These are phyloP conservation scores for Pectinophora gossypiella DNA, from an alignment of 1,140 invertebrate species.

Conservation along the genomic window DNA sequence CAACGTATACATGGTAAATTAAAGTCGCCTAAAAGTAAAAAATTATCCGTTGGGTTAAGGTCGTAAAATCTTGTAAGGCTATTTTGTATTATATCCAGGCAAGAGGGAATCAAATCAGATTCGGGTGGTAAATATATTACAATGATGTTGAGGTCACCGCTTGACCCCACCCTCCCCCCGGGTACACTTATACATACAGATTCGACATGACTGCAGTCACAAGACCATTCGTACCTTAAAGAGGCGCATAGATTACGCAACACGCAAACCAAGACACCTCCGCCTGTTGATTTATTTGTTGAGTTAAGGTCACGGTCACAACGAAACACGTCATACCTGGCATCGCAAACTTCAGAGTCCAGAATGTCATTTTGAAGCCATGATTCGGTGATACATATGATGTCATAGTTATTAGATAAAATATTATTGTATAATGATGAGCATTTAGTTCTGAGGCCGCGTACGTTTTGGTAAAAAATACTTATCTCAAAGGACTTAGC, in stretches of 20 bases:
- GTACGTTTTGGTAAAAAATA: constrained; percentile 2
- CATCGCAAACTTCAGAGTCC: neutral
- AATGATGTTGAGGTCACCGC: neutral
- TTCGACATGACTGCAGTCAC: neutral
- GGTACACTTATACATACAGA: neutral
- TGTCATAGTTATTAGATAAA: neutral
- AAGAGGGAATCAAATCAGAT: neutral
- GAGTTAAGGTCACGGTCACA: neutral
- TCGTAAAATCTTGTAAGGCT: neutral
- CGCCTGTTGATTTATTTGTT: neutral
- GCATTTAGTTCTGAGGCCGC: neutral
- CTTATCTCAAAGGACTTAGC: too few relatives aligned
- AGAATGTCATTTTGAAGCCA: neutral
- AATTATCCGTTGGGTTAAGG: neutral
- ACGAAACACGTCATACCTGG: neutral
- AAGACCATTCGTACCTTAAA: neutral
- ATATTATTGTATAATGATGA: neutral
- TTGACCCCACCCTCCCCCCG: neutral
- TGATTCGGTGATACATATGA: neutral
- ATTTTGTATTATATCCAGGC: neutral
- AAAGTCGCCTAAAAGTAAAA: neutral
- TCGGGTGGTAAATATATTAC: neutral
- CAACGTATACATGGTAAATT: neutral
- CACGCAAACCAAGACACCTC: neutral
- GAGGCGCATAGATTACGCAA: neutral